Evolutionary conservation across 2,113 vertebrate species (phyloP).

Genomic region (Eupsittula cactorum): DNA sequence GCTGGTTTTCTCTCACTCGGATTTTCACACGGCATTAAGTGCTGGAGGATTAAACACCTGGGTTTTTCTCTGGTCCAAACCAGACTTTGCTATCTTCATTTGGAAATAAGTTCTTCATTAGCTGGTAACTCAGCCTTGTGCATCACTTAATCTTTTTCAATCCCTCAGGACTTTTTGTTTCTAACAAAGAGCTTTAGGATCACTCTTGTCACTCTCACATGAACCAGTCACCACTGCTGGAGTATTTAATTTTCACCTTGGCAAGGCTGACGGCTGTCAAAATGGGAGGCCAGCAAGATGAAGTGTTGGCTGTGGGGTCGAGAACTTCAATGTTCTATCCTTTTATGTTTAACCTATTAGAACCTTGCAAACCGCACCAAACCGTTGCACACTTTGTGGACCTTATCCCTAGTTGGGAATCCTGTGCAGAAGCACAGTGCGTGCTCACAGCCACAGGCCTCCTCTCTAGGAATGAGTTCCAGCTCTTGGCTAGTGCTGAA

Average conservation of each 20-base stretch:
- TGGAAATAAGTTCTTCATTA: conserved; percentile 31
- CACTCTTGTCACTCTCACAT: not conserved
- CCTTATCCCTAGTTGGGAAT: not conserved
- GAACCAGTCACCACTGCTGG: not conserved
- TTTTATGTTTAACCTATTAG: not conserved
- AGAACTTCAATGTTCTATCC: not conserved
- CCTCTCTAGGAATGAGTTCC: not conserved
- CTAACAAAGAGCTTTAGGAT: not conserved
- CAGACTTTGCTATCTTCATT: conserved; percentile 34
- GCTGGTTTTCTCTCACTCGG: conserved; percentile 38
- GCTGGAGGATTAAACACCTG: conserved; percentile 43
- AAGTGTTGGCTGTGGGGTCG: not conserved
- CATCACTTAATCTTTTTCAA: conserved; percentile 7
- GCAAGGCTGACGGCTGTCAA: not conserved
- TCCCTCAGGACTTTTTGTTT: not conserved
- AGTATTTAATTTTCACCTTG: not conserved
- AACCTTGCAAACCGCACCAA: not conserved
- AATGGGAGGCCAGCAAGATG: not conserved
- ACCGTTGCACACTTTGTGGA: not conserved
- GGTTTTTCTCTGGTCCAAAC: conserved; percentile 19
- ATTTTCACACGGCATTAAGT: conserved; percentile 28
- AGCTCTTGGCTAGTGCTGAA: not conserved
- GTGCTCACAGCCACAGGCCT: not conserved
- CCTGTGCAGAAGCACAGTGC: not conserved
- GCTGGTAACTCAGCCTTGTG: not conserved